phyloP scores from a whole-genome alignment of 1,140 invertebrate genomes.

The Goniozus legneri region DNA sequence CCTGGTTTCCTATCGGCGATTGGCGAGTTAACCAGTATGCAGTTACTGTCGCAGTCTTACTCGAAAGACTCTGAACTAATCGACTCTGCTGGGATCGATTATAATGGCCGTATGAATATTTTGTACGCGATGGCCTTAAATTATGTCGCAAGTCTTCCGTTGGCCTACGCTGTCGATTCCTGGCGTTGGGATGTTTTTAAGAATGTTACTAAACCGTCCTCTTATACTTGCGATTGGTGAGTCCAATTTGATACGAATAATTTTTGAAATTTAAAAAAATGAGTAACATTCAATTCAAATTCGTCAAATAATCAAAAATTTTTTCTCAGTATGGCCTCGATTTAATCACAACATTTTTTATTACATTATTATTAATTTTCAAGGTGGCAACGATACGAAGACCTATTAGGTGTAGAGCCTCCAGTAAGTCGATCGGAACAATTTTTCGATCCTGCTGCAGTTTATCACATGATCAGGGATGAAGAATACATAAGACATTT shows the following conservation, averaged over 20 bases:
- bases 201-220: slow-evolving; percentile 62
- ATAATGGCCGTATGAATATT: slow-evolving; percentile 69
- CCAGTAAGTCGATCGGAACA: slow-evolving; percentile 68
- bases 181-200: slow-evolving; percentile 83
- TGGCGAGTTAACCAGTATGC: slow-evolving; percentile 77
- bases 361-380: not conserved
- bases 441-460: slow-evolving; percentile 79
- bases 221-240: slow-evolving; percentile 73
- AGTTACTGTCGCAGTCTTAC: slow-evolving; percentile 74
- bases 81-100: slow-evolving; percentile 62
- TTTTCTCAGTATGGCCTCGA: too few species aligned
- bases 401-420: slow-evolving; percentile 73
- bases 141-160: slow-evolving; percentile 83
- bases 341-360: too few species aligned
- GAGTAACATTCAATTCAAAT: too few species aligned
- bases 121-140: slow-evolving; percentile 72
- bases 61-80: slow-evolving; percentile 71
- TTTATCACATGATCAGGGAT: slow-evolving; percentile 76
- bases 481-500: slow-evolving; percentile 83
- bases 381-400: slow-evolving; percentile 25
- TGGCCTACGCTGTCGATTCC: slow-evolving; percentile 77
- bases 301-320: too few species aligned
- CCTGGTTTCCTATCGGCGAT: slow-evolving; percentile 90
- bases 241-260: too few species aligned
- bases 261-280: too few species aligned